A percentile compares a stretch with the other conserved stretches of the same genome.
These are phyloP conservation scores for Hanleya hanleyi DNA, from an alignment of 2,888 invertebrate genomes.

Conservation along the genomic window DNA sequence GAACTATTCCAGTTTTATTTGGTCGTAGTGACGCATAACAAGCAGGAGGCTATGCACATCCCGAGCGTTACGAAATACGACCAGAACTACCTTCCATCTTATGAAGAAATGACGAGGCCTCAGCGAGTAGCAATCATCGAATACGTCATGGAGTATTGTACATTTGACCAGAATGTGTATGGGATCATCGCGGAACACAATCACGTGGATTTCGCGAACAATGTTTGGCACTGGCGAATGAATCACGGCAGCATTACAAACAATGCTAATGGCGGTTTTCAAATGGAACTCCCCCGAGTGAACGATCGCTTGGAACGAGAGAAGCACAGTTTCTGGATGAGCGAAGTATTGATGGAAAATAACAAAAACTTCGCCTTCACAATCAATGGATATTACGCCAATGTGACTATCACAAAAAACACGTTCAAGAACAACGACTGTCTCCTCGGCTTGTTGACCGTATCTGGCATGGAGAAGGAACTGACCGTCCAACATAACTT, in stretches of 20 bases:
- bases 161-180: slow-evolving; percentile 89
- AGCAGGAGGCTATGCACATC: slow-evolving; percentile 67
- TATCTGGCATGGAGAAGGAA: slow-evolving; percentile 95
- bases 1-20: slow-evolving; percentile 61
- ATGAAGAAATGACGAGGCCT: slow-evolving; percentile 74
- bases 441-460: slow-evolving; percentile 74
- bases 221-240: slow-evolving; percentile 95
- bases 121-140: slow-evolving; percentile 93
- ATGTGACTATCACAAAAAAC: slow-evolving; percentile 89
- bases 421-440: slow-evolving; percentile 90
- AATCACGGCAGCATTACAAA: slow-evolving; percentile 90
- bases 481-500: slow-evolving; percentile 87
- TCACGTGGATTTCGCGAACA: slow-evolving; percentile 94
- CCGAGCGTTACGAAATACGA: slow-evolving; percentile 72
- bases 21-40: slow-evolving; percentile 54
- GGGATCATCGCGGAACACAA: slow-evolving; percentile 90
- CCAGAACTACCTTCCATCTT: slow-evolving; percentile 69
- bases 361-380: slow-evolving; percentile 89
- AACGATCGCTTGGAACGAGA: slow-evolving; percentile 55
- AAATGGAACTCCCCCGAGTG: slow-evolving; percentile 92
- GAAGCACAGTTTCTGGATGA: slow-evolving; percentile 86
- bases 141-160: slow-evolving; percentile 88
- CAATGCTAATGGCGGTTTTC: slow-evolving; percentile 90
- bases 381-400: slow-evolving; percentile 95
- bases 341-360: slow-evolving; percentile 89